Percentiles rank a stretch among this genome's conserved stretches.
These are phyloP conservation scores for Megaptera novaeangliae DNA, from an alignment of 2,113 vertebrate species.

Conservation along the genomic window DNA sequence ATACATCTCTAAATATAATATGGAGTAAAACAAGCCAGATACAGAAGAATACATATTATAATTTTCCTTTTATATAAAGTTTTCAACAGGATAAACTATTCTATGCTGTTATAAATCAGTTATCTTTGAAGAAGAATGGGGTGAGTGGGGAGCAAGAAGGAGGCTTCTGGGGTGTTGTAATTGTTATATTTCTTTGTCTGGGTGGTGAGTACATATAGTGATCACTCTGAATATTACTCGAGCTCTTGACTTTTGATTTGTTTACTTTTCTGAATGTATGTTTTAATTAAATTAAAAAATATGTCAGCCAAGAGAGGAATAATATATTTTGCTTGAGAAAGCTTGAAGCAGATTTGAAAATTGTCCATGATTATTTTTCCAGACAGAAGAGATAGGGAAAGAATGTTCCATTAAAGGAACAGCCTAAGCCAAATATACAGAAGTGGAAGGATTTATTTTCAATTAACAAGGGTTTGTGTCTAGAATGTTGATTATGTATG, in stretches of 20 bases:
- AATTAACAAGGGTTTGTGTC: neutral
- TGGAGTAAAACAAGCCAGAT: neutral
- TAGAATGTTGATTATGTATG: neutral
- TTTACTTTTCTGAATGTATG: neutral
- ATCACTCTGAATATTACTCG: neutral
- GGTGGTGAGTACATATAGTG: neutral
- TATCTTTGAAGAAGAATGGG: neutral
- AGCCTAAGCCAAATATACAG: neutral
- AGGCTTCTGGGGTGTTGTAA: neutral
- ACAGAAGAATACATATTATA: neutral
- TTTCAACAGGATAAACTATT: neutral
- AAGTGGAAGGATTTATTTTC: neutral
- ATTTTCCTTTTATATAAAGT: neutral
- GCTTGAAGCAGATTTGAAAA: neutral
- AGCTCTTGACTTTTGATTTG: neutral
- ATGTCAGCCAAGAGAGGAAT: neutral
- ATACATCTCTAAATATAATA: neutral
- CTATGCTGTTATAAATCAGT: neutral
- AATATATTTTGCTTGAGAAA: conserved; percentile 12
- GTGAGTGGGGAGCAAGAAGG: neutral
- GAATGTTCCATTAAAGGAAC: neutral
- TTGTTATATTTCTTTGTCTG: neutral
- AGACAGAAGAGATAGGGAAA: neutral
- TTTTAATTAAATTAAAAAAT: neutral
- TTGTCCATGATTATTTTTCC: neutral